A percentile compares a stretch with the other conserved stretches of the same genome.
Evolutionary conservation across 2,797 vertebrate species (phyloP).

Genomic region (Oryzias sinensis): DNA sequence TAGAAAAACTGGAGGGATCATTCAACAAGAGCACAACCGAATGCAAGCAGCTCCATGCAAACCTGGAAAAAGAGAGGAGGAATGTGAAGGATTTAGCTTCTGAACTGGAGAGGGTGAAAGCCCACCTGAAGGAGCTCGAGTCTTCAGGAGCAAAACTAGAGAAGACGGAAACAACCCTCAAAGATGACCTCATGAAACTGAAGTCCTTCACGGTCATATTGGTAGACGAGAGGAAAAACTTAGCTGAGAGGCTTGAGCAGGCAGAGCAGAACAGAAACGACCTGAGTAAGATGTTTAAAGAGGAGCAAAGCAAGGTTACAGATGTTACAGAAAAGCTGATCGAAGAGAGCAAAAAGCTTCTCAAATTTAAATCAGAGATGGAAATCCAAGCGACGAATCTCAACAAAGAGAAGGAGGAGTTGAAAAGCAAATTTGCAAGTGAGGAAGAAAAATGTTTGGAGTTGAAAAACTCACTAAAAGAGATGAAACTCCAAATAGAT

Average conservation of each 20-base stretch:
- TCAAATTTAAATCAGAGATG: constrained; percentile 93
- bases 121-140: constrained; percentile 87
- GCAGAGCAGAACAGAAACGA: constrained; percentile 89
- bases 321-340: constrained; percentile 96
- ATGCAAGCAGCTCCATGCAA: constrained; percentile 83
- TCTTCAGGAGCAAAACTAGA: constrained; percentile 83
- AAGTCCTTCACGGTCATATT: constrained; percentile 92
- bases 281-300: constrained; percentile 84
- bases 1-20: constrained; percentile 89
- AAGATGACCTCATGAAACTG: constrained; percentile 91
- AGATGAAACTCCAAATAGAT: constrained; percentile 84
- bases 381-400: constrained; percentile 84
- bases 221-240: constrained; percentile 91
- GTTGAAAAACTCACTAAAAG: constrained; percentile 77
- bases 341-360: constrained; percentile 94
- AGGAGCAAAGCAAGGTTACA: constrained; percentile 91
- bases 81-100: constrained; percentile 83
- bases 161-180: constrained; percentile 85
- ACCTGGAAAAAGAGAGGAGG: constrained; percentile 88
- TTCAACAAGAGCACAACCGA: constrained; percentile 87
- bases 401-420: constrained; percentile 84
- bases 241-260: constrained; percentile 89
- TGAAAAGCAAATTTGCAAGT: constrained; percentile 78
- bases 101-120: constrained; percentile 87
- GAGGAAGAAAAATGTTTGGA: constrained; percentile 86